A percentile compares a stretch with the other conserved stretches of the same genome.
Conservation (phyloP, 2,888 invertebrate genomes). For the Troides aeacus region DNA sequence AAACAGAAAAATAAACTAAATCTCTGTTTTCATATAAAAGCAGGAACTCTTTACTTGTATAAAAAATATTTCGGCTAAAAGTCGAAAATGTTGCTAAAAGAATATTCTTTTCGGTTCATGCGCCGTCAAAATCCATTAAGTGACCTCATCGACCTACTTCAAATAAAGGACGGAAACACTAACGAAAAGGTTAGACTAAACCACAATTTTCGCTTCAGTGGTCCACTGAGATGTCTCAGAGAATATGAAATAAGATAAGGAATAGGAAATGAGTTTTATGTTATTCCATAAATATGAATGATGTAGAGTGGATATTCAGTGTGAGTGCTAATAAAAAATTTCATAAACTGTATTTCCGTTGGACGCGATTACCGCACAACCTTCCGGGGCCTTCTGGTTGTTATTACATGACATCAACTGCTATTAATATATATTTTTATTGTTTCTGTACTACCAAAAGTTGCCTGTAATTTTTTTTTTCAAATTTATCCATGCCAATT, state of each 20-base stretch:
- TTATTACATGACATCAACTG: constrained; percentile 8
- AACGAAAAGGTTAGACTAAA: constrained; percentile 58
- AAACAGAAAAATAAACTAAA: no score
- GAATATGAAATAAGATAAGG: constrained; percentile 9
- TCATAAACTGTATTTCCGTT: constrained; percentile 12
- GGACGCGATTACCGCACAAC: not conserved
- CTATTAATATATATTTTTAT: constrained; percentile 12
- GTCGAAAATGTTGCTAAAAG: constrained; percentile 6
- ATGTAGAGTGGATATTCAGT: constrained; percentile 17
- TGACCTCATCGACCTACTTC: constrained; percentile 58
- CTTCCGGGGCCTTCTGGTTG: constrained; percentile 1
- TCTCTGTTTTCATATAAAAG: not conserved
- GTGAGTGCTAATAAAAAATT: constrained; percentile 17
- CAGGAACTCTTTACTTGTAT: not conserved
- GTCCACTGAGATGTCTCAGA: constrained; percentile 7
- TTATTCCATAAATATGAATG: constrained; percentile 10
- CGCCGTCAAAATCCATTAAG: constrained; percentile 50
- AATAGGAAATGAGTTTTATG: constrained; percentile 15
- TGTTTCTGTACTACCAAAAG: not conserved
- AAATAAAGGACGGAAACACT: constrained; percentile 39
- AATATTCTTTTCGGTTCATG: constrained; percentile 32
- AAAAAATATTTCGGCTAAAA: not conserved
- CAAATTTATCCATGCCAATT: not conserved
- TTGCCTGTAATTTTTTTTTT: not conserved
- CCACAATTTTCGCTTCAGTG: constrained; percentile 45